These are phyloP conservation scores for Garra rufa DNA, from an alignment of 2,113 vertebrate species.

Conservation along the genomic window DNA sequence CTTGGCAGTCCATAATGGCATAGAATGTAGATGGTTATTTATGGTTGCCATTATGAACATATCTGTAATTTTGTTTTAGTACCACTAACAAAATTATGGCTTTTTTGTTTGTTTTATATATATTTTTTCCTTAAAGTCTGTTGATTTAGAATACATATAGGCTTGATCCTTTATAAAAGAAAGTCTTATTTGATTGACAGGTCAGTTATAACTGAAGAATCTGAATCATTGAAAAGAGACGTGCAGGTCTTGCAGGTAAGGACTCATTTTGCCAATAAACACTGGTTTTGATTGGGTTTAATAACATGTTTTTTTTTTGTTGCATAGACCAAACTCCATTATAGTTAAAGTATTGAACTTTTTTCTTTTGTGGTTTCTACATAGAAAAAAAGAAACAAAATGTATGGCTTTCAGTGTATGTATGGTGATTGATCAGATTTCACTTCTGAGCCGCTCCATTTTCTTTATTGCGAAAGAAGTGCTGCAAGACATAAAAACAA, in stretches of 20 bases:
- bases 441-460: background rate
- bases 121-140: background rate
- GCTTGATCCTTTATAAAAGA: background rate
- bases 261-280: background rate
- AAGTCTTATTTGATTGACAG: conserved; percentile 34
- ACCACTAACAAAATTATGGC: background rate
- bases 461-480: background rate
- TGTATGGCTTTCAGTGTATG: background rate
- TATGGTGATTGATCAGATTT: background rate
- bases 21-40: background rate
- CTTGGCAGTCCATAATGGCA: background rate
- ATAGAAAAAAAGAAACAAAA: background rate
- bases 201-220: conserved; percentile 51
- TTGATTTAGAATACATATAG: background rate
- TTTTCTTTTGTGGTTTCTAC: no score
- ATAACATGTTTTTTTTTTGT: background rate
- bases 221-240: conserved; percentile 43
- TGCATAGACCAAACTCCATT: background rate
- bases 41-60: no score
- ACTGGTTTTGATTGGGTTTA: background rate
- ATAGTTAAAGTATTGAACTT: background rate
- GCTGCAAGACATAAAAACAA: background rate
- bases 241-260: conserved; percentile 54
- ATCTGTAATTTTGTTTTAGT: no score
- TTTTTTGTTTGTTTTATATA: background rate